These are phyloP conservation scores for Leptinotarsa rubiginosa DNA, from an alignment of 2,888 invertebrate species.

Conservation along the genomic window DNA sequence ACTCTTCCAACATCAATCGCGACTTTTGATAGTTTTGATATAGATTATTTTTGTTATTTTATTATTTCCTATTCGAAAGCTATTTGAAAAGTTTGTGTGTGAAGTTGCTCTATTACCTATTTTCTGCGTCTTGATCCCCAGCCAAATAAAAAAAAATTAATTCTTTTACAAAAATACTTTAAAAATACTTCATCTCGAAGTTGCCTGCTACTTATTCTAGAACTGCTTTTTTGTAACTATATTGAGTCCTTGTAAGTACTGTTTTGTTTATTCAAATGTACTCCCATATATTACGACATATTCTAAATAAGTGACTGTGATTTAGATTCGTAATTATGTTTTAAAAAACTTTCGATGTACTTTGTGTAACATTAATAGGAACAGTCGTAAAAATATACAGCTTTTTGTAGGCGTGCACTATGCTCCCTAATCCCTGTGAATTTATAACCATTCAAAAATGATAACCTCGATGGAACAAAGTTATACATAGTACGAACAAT, in stretches of 20 bases:
- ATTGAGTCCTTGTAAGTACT: background rate
- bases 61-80: too few species aligned
- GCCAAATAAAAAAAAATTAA: too few species aligned
- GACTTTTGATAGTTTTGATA: too few species aligned
- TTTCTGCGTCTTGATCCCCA: too few species aligned
- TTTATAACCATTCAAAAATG: constrained; percentile 5
- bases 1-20: too few species aligned
- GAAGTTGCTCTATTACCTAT: too few species aligned
- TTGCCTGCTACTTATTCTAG: too few species aligned
- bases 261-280: background rate
- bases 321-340: constrained; percentile 7
- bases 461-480: constrained; percentile 12
- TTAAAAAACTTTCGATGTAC: constrained; percentile 11
- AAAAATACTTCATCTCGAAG: too few species aligned
- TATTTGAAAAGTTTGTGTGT: too few species aligned
- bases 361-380: constrained; percentile 8
- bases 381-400: constrained; percentile 16
- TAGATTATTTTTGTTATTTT: too few species aligned
- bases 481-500: constrained; percentile 6
- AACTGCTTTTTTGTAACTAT: background rate
- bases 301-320: background rate
- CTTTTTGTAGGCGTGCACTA: constrained; percentile 8
- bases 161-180: too few species aligned
- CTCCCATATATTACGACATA: background rate
- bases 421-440: background rate